These are phyloP conservation scores for Steinernema scapterisci DNA, from an alignment of 2,888 invertebrate species.

Conservation along the genomic window DNA sequence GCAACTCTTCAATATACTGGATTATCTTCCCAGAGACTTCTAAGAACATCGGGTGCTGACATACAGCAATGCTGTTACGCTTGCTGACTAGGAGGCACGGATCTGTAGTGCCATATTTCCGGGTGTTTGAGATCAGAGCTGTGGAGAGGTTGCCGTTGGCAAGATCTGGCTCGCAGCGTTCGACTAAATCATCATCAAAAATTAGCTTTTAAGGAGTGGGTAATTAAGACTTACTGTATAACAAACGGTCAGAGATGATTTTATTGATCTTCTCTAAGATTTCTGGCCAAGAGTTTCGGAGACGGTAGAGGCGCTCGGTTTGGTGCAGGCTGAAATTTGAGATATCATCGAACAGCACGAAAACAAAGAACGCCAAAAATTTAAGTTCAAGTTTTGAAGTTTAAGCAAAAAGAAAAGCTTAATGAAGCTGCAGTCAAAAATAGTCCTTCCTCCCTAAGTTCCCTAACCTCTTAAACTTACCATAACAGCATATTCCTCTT, in stretches of 20 bases:
- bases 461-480: background rate
- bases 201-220: too few species aligned
- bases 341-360: too few species aligned
- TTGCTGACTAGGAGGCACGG: background rate
- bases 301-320: background rate
- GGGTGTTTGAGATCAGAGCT: background rate
- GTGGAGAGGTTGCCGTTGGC: background rate
- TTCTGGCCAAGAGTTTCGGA: background rate
- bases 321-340: background rate
- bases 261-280: constrained; percentile 9
- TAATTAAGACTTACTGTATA: background rate
- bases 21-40: constrained; percentile 4
- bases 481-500: background rate
- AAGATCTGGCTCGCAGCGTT: too few species aligned
- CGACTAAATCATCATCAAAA: too few species aligned
- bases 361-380: background rate
- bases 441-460: background rate
- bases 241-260: background rate
- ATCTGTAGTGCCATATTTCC: constrained; percentile 10
- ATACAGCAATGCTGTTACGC: constrained; percentile 11
- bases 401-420: too few species aligned
- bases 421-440: background rate
- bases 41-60: constrained; percentile 7
- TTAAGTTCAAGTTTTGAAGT: too few species aligned
- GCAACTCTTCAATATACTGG: background rate